These are phyloP conservation scores for Archips crataeganus DNA, from an alignment of 2,888 invertebrate genomes.

Conservation along the genomic window DNA sequence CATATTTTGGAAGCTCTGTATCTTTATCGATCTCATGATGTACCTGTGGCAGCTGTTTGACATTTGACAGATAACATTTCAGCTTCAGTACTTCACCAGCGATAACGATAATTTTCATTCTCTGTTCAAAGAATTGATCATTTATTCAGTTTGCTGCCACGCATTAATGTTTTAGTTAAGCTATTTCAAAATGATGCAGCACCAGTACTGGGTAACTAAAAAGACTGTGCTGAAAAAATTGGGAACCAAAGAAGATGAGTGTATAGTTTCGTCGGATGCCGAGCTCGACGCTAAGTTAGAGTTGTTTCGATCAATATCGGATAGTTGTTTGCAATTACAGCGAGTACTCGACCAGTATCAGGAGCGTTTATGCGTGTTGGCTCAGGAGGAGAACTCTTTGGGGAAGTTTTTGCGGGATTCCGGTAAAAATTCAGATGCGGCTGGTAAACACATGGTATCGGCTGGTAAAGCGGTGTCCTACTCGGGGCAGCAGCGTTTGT, in stretches of 20 bases:
- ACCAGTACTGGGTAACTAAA: slow-evolving; percentile 99
- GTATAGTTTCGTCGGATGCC: slow-evolving; percentile 97
- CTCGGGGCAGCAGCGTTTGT: slow-evolving; percentile 96
- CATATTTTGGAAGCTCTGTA: not conserved
- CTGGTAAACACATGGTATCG: slow-evolving; percentile 84
- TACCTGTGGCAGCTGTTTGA: slow-evolving; percentile 27
- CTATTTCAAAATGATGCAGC: slow-evolving; percentile 89
- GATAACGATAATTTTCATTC: slow-evolving; percentile 28
- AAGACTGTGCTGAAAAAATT: slow-evolving; percentile 97
- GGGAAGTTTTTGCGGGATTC: slow-evolving; percentile 97
- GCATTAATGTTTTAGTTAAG: slow-evolving; percentile 31
- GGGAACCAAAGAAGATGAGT: slow-evolving; percentile 98
- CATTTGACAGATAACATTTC: slow-evolving; percentile 17
- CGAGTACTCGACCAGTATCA: slow-evolving; percentile 97
- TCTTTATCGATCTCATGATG: not conserved
- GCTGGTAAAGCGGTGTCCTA: slow-evolving; percentile 95
- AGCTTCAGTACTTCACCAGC: slow-evolving; percentile 8
- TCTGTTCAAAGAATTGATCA: slow-evolving; percentile 22
- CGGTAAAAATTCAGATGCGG: slow-evolving; percentile 95
- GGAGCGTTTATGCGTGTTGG: slow-evolving; percentile 95
- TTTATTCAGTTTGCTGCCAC: slow-evolving; percentile 37
- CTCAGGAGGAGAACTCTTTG: slow-evolving; percentile 98
- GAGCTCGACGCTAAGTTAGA: slow-evolving; percentile 98
- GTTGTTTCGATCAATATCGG: slow-evolving; percentile 96
- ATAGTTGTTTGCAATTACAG: slow-evolving; percentile 94